Percentiles rank a stretch among this genome's conserved stretches.
These are phyloP conservation scores for Emydocephalus ijimae DNA, from an alignment of 2,113 vertebrate genomes.

Conservation along the genomic window DNA sequence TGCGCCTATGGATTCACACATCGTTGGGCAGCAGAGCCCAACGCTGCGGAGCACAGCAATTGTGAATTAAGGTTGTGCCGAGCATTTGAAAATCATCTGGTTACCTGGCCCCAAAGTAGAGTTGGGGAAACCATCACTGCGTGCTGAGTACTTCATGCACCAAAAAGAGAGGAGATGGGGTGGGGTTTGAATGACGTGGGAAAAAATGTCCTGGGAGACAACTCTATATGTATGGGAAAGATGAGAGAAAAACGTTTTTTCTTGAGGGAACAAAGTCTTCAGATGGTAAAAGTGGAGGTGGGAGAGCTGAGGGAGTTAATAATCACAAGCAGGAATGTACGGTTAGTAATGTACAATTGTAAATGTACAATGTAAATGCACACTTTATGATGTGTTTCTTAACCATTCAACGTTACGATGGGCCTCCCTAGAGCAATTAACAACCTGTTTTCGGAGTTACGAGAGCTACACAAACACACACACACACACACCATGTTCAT, in stretches of 20 bases:
- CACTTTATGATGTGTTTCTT: not conserved
- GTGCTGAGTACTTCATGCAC: not conserved
- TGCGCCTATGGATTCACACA: not conserved
- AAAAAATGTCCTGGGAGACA: not conserved
- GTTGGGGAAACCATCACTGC: not conserved
- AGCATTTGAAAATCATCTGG: not conserved
- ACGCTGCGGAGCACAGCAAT: not conserved
- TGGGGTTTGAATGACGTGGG: not conserved
- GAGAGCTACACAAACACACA: not conserved
- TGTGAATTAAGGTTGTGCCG: not conserved
- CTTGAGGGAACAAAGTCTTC: not conserved
- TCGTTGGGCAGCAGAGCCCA: not conserved
- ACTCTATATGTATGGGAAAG: not conserved
- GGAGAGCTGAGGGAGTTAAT: not conserved
- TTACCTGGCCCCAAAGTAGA: not conserved
- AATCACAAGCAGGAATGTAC: not conserved
- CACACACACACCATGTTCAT: not conserved
- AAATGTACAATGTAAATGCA: too few species aligned
- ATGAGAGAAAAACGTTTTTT: not conserved
- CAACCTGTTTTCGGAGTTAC: not conserved
- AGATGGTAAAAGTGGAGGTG: not conserved
- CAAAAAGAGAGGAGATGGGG: not conserved
- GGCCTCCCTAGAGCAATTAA: not conserved
- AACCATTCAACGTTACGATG: not conserved
- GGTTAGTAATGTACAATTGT: too few species aligned